Evolutionary conservation across 2,888 invertebrate species (phyloP), one percentile per base, ranked within the genome.

Genomic region (Dyspetes luteomarginatus): DNA sequence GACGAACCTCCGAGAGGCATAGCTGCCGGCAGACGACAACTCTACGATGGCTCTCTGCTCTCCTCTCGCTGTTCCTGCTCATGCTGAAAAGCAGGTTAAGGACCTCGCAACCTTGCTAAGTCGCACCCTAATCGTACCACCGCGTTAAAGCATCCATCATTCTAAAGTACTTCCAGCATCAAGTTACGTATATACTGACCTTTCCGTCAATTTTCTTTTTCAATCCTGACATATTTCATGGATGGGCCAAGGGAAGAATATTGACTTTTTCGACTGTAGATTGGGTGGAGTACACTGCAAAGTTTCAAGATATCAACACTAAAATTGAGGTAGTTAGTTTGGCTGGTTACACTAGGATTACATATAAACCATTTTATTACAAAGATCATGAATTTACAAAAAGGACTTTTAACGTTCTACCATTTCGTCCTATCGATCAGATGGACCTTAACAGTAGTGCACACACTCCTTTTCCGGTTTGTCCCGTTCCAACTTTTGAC

Each of bases 51-150:
- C 81, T 65, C 80, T 76, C 58, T 69, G 58, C 69, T 81, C 69
- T 69, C 55, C 78, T 71, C 58, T 69, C 81, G 74, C 65, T 81
- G 30, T 56, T 45, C 65, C 60, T 78, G 45, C 64, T 50, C 56
- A 52, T 69, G 17, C 41, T 65, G 64, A 28, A 41, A 81, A 78
- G 30, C 78, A 74, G 81, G 81, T 78, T 78, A 78, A 81, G 81
- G 81, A 81, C 78, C 81, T 81, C 56, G 73, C 77, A 74, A 81
- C 81, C 78, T 81, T 81, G 78, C 81, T 52, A 55, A 60, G 67
- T 67, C 60, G 75, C 64, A 67, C 65, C 71, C 64, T 52, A 75
- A 60, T 62, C 58, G 28, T 58, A 50, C 48, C 15, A 60, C 41
- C 36, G 52, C 45, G 43, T 56, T 28, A 22, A 55, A 73, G 43